These are phyloP conservation scores for Chelon auratus DNA, from an alignment of 2,797 vertebrate species.

Conservation along the genomic window DNA sequence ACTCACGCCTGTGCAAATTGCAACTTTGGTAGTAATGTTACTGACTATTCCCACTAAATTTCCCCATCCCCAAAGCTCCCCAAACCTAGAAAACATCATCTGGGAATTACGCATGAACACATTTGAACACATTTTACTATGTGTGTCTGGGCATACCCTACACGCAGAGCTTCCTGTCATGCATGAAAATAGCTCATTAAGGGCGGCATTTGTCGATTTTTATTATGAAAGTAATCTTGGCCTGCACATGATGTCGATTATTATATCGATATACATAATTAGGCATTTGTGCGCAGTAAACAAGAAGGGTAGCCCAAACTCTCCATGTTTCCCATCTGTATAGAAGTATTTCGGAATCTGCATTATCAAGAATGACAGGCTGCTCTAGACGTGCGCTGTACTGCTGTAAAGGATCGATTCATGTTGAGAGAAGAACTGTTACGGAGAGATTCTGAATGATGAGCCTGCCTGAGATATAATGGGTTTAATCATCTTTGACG, in stretches of 20 bases:
- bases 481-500: background rate
- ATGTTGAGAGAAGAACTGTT: background rate
- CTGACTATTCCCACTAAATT: too few relatives aligned
- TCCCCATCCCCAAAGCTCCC: too few relatives aligned
- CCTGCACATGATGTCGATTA: background rate
- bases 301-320: background rate
- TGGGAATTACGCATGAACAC: background rate
- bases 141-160: background rate
- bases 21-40: too few relatives aligned
- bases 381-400: background rate
- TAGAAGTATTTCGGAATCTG: background rate
- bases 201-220: slow-evolving; percentile 28
- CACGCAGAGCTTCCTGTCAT: background rate
- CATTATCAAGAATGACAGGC: background rate
- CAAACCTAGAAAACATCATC: background rate
- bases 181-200: slow-evolving; percentile 18
- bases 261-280: background rate
- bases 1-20: too few relatives aligned
- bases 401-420: background rate
- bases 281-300: background rate
- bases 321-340: background rate
- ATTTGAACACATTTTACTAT: background rate
- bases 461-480: background rate
- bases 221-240: slow-evolving; percentile 15
- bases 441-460: background rate